phyloP scores from a whole-genome alignment of 2,797 vertebrate species.

The Meda fulgida region DNA sequence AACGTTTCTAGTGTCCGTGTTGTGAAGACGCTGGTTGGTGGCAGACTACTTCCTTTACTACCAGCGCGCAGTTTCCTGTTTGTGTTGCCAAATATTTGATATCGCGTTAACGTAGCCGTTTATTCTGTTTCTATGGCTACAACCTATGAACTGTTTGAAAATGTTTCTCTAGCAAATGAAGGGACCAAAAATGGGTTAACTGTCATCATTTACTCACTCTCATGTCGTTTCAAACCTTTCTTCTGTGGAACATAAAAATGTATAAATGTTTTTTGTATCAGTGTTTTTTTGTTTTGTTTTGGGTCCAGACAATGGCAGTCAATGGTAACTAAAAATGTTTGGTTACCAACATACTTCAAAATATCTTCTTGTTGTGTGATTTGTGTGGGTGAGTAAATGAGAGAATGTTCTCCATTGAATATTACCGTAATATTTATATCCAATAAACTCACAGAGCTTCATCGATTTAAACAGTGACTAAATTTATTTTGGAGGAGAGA shows the following conservation, averaged over 20 bases:
- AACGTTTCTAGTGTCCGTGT: background rate
- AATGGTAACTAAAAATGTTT: background rate
- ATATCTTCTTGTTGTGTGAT: background rate
- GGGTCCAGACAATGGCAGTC: background rate
- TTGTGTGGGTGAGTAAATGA: background rate
- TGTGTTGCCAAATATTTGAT: background rate
- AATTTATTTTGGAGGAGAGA: slow-evolving; percentile 22
- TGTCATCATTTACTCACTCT: background rate
- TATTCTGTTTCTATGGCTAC: background rate
- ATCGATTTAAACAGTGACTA: background rate
- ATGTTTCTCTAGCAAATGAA: background rate
- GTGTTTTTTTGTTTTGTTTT: background rate
- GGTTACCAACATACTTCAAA: background rate
- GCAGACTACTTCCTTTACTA: slow-evolving; percentile 22
- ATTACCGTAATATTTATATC: background rate
- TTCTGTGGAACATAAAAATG: background rate
- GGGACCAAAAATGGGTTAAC: background rate
- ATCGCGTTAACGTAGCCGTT: background rate
- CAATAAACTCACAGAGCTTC: background rate
- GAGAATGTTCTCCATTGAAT: background rate
- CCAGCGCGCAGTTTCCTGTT: background rate
- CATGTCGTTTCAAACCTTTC: background rate
- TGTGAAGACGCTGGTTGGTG: background rate
- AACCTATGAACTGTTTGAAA: background rate
- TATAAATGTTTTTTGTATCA: no score